Evolutionary conservation across 2,888 invertebrate species (phyloP).

Genomic region (Osmoderma eremita): DNA sequence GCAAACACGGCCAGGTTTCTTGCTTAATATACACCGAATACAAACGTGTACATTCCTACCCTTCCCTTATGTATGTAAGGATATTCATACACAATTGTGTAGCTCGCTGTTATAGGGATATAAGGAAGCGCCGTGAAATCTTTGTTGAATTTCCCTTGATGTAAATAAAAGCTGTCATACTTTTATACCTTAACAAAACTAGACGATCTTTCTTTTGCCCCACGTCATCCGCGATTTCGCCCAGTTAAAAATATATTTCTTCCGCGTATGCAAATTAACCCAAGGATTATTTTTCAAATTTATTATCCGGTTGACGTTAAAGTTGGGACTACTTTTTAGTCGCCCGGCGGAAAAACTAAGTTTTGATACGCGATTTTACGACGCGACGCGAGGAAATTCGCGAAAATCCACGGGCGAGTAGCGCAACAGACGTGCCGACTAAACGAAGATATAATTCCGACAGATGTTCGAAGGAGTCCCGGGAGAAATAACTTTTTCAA

Average conservation of each 20-base stretch:
- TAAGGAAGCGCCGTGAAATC: conserved; percentile 53
- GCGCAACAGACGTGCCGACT: conserved; percentile 44
- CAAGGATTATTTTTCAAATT: neutral
- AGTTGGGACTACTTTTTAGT: neutral
- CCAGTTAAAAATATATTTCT: conserved; percentile 22
- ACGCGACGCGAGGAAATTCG: neutral
- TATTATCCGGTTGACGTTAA: conserved; percentile 1
- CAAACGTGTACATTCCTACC: neutral
- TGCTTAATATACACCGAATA: conserved; percentile 45
- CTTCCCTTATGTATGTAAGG: neutral
- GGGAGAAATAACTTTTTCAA: conserved; percentile 48
- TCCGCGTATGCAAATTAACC: conserved; percentile 27
- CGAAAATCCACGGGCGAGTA: conserved; percentile 36
- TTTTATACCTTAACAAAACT: conserved; percentile 38
- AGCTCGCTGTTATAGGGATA: conserved; percentile 38
- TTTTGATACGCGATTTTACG: conserved; percentile 5
- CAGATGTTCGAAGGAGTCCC: conserved; percentile 49
- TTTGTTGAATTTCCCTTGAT: conserved; percentile 63
- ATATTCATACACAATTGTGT: conserved; percentile 45
- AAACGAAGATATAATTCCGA: conserved; percentile 49
- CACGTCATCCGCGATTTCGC: conserved; percentile 15
- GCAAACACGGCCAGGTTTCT: conserved; percentile 52
- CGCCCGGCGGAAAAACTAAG: neutral
- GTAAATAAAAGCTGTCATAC: conserved; percentile 62
- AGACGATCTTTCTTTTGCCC: conserved; percentile 37